Evolutionary conservation across 1,140 invertebrate genomes (phyloP), one percentile per base, ranked within the genome.

Genomic region (Drosophila bocki): DNA sequence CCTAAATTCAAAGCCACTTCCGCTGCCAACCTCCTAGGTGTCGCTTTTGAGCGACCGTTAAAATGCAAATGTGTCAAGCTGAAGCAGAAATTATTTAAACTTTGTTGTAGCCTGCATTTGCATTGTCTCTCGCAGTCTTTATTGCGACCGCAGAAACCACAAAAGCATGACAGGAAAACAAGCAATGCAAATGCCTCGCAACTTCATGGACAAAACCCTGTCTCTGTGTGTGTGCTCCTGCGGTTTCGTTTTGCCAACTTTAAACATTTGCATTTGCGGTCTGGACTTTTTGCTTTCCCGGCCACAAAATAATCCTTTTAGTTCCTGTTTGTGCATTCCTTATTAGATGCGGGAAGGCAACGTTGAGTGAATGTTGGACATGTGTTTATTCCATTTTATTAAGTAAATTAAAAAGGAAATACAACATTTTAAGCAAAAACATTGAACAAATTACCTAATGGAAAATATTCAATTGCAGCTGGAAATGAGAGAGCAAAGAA

Each of bases 181-280:
- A 51, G 45, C 47, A 45, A 48, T 58, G 48, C 37, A 67, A 78
- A 61, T 78, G 75, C 64, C 61, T 51, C 15, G 22, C 51, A 39
- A 48, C 62, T 67, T 47, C 29, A 44, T 51, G 47, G 44, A 50
- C 26, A 33, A 47, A 41, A 12, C 26, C 13, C 7, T 39, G 53
- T 26, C 13, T 47, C 37, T 47, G 32, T 39, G 15, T 47, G 50
- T 58, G 39, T 62, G 54, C 42, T 35, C 11, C 19, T 81, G 57
- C 64, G 61, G 54, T 58, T 76, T 77, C 29, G 35, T 35, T 64
- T 48, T 58, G 29, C 51, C 50, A 84, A 84, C 72, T 84, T 84
- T 77, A 59, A 57, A 67, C 62, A 78, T 77, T 76, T 84, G 68
- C 82, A 85, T 85, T 85, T 84, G 78, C 64, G 82, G 82, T 80